Percentiles rank a stretch among this genome's conserved stretches.
These are phyloP conservation scores for Morinoia aosen DNA, from an alignment of 2,888 invertebrate genomes.

Conservation along the genomic window DNA sequence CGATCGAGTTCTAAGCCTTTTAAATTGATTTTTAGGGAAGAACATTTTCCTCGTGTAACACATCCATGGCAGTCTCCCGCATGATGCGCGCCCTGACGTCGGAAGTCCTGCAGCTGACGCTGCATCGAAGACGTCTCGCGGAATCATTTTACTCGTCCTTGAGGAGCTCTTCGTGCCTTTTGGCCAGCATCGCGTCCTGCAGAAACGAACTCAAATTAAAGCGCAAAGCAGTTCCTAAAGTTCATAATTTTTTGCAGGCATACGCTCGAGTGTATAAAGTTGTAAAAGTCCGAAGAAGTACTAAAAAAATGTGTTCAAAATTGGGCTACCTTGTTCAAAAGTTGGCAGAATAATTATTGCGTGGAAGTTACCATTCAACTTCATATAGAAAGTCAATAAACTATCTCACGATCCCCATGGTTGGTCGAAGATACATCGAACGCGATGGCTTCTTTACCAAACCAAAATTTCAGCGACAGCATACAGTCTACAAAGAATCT, in stretches of 20 bases:
- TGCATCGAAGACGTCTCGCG: neutral
- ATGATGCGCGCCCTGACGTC: neutral
- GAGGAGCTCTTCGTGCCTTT: conserved; percentile 18
- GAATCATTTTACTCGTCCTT: conserved; percentile 7
- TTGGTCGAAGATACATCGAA: too few relatives aligned
- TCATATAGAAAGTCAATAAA: too few relatives aligned
- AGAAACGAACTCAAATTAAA: neutral
- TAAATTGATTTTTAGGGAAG: too few relatives aligned
- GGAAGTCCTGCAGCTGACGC: neutral
- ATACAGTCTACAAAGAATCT: neutral
- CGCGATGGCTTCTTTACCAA: too few relatives aligned
- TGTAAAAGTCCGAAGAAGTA: neutral
- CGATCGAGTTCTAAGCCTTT: too few relatives aligned
- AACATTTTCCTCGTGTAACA: conserved; percentile 16
- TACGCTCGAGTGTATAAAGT: neutral
- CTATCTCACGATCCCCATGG: too few relatives aligned
- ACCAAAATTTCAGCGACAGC: too few relatives aligned
- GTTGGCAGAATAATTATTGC: too few relatives aligned
- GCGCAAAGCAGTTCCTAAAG: neutral
- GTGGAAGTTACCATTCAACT: neutral
- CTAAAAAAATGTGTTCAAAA: neutral
- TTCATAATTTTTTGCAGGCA: neutral
- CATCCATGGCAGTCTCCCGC: neutral
- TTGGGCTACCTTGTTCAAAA: neutral
- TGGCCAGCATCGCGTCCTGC: conserved; percentile 22